These are phyloP conservation scores for Petroica traversi DNA, from an alignment of 2,113 vertebrate genomes.

Conservation along the genomic window DNA sequence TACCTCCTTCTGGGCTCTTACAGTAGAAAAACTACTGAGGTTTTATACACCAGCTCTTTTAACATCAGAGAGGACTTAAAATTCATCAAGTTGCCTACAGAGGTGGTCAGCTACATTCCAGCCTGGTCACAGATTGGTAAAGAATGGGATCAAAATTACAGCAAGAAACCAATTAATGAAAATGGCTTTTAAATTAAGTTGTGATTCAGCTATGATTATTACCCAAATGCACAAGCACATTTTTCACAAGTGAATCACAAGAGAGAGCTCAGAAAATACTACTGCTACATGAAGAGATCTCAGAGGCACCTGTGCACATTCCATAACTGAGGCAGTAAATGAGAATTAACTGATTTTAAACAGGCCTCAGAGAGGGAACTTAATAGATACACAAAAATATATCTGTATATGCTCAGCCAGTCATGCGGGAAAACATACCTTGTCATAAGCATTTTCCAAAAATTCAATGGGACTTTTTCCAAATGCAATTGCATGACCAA, in stretches of 20 bases:
- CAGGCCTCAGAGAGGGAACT: not conserved
- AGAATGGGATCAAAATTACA: not conserved
- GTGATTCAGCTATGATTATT: not conserved
- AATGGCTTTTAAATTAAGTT: not conserved
- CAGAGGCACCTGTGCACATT: not conserved
- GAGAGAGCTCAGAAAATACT: not conserved
- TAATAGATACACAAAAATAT: not conserved
- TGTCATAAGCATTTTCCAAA: constrained; percentile 91
- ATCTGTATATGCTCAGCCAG: not conserved
- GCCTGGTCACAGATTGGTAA: not conserved
- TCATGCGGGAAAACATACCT: constrained; percentile 72
- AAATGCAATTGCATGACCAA: constrained; percentile 93
- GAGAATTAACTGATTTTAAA: not conserved
- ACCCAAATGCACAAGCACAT: not conserved
- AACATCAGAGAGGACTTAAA: not conserved
- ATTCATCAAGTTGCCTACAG: not conserved
- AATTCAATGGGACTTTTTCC: constrained; percentile 95
- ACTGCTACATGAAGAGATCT: not conserved
- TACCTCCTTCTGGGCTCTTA: not conserved
- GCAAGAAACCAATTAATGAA: not conserved
- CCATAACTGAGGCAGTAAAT: not conserved
- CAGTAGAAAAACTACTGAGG: not conserved
- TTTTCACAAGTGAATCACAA: not conserved
- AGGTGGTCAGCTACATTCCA: not conserved
- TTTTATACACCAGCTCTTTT: not conserved